These are phyloP conservation scores for Megatriorchis doriae DNA, from an alignment of 2,113 vertebrate genomes.

Conservation along the genomic window DNA sequence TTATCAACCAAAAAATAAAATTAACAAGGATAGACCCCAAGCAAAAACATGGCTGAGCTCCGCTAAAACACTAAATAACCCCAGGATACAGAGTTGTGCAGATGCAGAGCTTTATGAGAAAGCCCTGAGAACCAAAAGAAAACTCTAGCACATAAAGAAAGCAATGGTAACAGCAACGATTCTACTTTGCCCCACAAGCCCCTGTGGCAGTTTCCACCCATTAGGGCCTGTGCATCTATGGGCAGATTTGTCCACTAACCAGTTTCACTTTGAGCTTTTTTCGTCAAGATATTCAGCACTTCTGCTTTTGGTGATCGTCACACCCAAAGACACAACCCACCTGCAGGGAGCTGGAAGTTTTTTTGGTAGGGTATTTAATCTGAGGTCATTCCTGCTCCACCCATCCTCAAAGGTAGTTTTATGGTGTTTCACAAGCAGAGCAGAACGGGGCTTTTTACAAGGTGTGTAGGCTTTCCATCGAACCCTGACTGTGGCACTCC, in stretches of 20 bases:
- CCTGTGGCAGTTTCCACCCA: background rate
- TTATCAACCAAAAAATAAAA: background rate
- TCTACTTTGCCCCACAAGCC: background rate
- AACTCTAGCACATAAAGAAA: background rate
- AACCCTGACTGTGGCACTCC: background rate
- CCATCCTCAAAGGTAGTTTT: background rate
- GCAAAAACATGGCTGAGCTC: background rate
- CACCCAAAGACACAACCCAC: background rate
- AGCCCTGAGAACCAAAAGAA: background rate
- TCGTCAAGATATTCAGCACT: background rate
- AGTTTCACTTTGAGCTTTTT: background rate
- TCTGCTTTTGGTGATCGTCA: background rate
- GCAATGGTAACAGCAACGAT: background rate
- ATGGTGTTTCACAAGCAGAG: background rate
- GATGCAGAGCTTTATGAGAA: background rate
- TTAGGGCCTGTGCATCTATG: background rate
- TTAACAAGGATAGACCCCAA: background rate
- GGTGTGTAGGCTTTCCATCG: fast-evolving
- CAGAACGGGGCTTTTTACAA: background rate
- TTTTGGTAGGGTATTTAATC: background rate
- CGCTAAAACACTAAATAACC: background rate
- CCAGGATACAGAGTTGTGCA: background rate
- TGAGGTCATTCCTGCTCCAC: background rate
- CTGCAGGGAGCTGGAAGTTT: background rate
- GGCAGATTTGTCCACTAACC: background rate